Evolutionary conservation across 2,797 vertebrate genomes (phyloP), one percentile per base, ranked within the genome.

Genomic region (Gephyroberyx darwinii): DNA sequence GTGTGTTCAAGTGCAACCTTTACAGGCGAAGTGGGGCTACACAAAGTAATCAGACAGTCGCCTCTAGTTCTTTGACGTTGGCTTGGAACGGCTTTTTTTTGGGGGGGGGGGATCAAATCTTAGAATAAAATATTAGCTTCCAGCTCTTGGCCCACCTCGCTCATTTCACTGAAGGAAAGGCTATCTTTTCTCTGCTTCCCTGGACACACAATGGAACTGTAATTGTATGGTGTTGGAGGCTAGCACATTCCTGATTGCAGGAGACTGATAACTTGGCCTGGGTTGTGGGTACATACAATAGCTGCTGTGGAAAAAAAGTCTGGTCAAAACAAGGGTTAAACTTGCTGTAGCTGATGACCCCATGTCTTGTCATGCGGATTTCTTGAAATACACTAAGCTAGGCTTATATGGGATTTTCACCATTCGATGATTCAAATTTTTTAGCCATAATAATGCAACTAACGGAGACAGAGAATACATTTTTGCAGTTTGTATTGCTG

Each of bases 271-370:
- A 69, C 71, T 65, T 58, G 8, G 39, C 35, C 57, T 51, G 41
- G 8, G 30, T 51, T 66, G 26, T 65, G 50, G 35, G 16, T 19
- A 52, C 47, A 67, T 50, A 85, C 83, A 85, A 85, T 80, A 71
- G 47, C 19, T 50, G 74, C 55, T 73, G 69, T 78, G 69, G 48
- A n/a, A 69, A 56, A 65, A 64, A n/a, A 19, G 20, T 61, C 58
- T 50, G 64, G 60, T 53, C 17, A 55, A 69, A 78, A 81, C 64
- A 81, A 69, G 64, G 53, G 30, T 41, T 31, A 39, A 10, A 71
- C 61, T 67, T 50, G 58, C 48, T 61, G 31, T 26, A 20, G 53
- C 61, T 70, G 61, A 55, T 50, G 22, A 56, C n/a, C 3, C n/a
- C 4, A 22, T 56, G 19, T 35, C 35, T 53, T 41, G 35, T 37